These are phyloP conservation scores for Diplodus sargus DNA, from an alignment of 2,797 vertebrate genomes.

Conservation along the genomic window DNA sequence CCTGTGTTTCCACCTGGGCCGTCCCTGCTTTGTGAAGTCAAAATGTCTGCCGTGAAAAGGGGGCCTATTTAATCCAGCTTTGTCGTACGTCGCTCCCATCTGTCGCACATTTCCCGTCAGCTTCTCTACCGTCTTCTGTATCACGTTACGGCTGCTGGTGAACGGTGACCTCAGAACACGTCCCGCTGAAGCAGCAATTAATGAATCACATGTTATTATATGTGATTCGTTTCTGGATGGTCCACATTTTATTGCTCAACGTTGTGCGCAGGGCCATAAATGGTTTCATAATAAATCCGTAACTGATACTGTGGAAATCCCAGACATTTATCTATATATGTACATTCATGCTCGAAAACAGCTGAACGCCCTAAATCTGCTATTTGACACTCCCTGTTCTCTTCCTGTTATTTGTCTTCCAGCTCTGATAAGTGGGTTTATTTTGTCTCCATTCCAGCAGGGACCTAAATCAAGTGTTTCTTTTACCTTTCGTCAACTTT, in stretches of 20 bases:
- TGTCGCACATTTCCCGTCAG: not conserved
- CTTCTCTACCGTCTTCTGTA: not conserved
- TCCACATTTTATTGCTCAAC: not conserved
- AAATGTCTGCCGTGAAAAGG: not conserved
- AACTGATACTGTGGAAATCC: not conserved
- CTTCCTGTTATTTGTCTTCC: conserved; percentile 58
- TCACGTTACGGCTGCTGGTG: not conserved
- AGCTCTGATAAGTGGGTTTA: conserved; percentile 56
- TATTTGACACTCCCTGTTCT: conserved; percentile 26
- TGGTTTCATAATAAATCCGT: not conserved
- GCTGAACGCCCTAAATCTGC: conserved; percentile 28
- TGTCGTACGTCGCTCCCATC: not conserved
- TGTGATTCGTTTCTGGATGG: not conserved
- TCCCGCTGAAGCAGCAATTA: not conserved
- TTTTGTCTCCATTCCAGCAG: conserved; percentile 60
- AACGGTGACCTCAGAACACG: not conserved
- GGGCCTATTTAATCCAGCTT: not conserved
- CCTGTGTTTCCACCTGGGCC: conserved; percentile 1
- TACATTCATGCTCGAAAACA: not conserved
- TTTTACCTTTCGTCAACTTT: conserved; percentile 54
- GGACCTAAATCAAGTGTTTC: conserved; percentile 38
- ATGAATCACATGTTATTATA: not conserved
- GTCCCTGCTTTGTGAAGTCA: conserved; percentile 1
- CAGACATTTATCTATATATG: conserved; percentile 27
- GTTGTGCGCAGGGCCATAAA: not conserved